phyloP scores from a whole-genome alignment of 2,888 invertebrate species.

The Tetheella fluctuosa region DNA sequence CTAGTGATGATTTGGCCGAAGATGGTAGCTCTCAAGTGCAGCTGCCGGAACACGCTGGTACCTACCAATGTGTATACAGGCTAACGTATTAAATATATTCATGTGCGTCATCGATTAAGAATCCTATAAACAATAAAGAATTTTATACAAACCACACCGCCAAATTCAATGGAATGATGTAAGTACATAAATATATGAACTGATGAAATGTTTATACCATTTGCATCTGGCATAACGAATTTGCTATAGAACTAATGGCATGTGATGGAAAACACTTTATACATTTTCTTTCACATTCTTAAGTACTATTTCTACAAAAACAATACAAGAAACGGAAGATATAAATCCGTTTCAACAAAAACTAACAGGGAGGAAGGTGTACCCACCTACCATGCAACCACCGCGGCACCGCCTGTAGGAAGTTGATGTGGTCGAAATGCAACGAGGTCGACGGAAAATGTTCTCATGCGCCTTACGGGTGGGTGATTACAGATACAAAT shows the following conservation, averaged over 20 bases:
- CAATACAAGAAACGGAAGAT: constrained; percentile 48
- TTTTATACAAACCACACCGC: constrained; percentile 15
- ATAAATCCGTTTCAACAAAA: constrained; percentile 60
- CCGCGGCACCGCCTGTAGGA: constrained; percentile 39
- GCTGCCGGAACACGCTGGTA: too few relatives aligned
- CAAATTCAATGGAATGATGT: constrained; percentile 21
- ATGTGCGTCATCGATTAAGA: too few relatives aligned
- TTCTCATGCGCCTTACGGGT: constrained; percentile 37
- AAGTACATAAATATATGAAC: constrained; percentile 29
- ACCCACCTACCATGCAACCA: background rate
- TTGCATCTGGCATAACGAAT: constrained; percentile 30
- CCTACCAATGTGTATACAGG: too few relatives aligned
- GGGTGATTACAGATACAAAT: background rate
- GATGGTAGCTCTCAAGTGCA: too few relatives aligned
- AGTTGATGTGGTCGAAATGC: constrained; percentile 41
- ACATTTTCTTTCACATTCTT: constrained; percentile 6
- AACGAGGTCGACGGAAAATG: constrained; percentile 42
- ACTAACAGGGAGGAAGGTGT: constrained; percentile 21
- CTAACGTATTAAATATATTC: too few relatives aligned
- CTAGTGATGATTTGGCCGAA: too few relatives aligned
- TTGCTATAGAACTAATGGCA: background rate
- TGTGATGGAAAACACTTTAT: background rate
- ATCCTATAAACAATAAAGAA: constrained; percentile 26
- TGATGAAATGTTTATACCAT: constrained; percentile 39
- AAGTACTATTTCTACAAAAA: background rate